Base-by-base conservation (phyloP, 2,888 invertebrate species). In the Lepidocyrtinus sp. region DNA sequence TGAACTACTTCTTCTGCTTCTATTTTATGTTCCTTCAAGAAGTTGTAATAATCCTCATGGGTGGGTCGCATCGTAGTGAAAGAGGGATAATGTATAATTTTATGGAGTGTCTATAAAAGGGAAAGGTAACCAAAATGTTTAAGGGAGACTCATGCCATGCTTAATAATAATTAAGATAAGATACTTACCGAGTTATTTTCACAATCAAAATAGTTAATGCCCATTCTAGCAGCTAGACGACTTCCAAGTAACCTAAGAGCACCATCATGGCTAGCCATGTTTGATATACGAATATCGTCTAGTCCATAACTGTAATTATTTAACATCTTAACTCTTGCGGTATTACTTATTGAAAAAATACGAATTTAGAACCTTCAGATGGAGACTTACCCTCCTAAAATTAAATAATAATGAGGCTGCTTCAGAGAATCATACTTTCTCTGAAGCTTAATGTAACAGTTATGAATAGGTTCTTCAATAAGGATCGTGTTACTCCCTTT, bases 371-470 rank as follows among this genome's bases (percentile, higher is more conserved):
- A 36, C 12, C 5, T 36, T 36, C 12, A 36, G 12, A 36, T 36
- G 36, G 12, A 21, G 22, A 55, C 59, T 71, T 25, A 78, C 78
- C 78, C 78, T 72, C 78, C 78, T 15, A 78, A 73, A 78, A 78
- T 78, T 50, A 78, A 50, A 22, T 73, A 78, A 55, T 61, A 78
- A 72, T 78, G 78, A 1, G 78, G 68, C 15, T 59, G 45, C 22
- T 25, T 72, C 21, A 72, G 72, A 1, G 72, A 62, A 25, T 78
- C 78, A 26, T 36, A 78, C 17, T 78, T 78, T 73, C 78, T 61
- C 21, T 78, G 78, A 19, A 78, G 27, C 36, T 78, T 78, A 9
- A 78, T 78, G 55, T 78, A 78, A 21, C 78, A 78, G 26, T 78
- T 78, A 19, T 78, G 78, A 22, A 78, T 62, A 17, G 78, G 78